A percentile compares a stretch with the other conserved stretches of the same genome.
Conservation (phyloP, 1,140 invertebrate species). For the Rhyacophila brunnea region DNA sequence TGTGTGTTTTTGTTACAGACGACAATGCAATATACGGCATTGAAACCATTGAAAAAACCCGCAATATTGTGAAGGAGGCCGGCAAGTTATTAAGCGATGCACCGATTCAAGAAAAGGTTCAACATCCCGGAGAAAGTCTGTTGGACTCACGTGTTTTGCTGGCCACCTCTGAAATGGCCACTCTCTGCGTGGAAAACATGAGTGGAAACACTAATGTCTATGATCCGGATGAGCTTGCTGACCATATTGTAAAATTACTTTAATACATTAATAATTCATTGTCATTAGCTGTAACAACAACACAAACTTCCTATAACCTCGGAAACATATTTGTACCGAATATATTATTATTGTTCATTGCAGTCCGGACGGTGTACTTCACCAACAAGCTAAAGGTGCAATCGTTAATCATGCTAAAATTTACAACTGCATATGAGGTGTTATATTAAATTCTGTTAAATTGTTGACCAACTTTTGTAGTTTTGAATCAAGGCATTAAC, state of each 20-base stretch:
- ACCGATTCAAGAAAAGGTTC: constrained; percentile 42
- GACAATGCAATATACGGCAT: constrained; percentile 10
- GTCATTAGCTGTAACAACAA: too few species aligned
- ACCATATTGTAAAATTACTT: constrained; percentile 38
- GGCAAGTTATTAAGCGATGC: constrained; percentile 42
- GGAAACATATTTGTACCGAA: constrained; percentile 29
- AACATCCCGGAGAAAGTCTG: constrained; percentile 50
- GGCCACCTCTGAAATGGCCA: constrained; percentile 46
- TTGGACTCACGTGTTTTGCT: constrained; percentile 50
- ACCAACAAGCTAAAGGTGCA: too few species aligned
- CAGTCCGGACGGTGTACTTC: too few species aligned
- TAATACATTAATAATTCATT: too few species aligned
- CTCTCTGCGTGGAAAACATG: constrained; percentile 48
- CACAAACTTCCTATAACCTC: too few species aligned
- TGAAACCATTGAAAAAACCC: constrained; percentile 43
- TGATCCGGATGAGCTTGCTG: constrained; percentile 44
- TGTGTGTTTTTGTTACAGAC: constrained; percentile 4
- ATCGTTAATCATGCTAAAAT: too few species aligned
- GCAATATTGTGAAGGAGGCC: constrained; percentile 41
- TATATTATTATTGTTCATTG: too few species aligned
- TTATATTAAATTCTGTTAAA: too few species aligned
- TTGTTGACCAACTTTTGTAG: too few species aligned
- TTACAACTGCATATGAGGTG: too few species aligned
- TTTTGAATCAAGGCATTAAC: too few species aligned
- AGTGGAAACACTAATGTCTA: constrained; percentile 49